Base-by-base conservation (phyloP, 2,888 invertebrate genomes). In the Theretra japonica region DNA sequence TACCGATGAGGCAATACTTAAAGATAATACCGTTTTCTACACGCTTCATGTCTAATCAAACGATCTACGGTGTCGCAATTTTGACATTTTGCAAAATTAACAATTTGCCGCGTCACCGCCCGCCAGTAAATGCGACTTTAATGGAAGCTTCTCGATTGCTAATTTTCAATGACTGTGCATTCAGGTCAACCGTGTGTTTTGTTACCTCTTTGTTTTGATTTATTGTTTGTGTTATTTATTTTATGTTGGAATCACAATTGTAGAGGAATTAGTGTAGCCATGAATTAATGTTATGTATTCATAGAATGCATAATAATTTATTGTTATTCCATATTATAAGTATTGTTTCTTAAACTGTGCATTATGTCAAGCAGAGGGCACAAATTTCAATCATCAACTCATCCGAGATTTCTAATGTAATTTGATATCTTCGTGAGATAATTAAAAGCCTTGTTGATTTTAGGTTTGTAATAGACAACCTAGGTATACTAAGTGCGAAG, bases 71-170 rank as follows among this genome's bases (percentile, higher is more conserved):
- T 65, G 41, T 65, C 21, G 62, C 41, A 65, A 65, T 65, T 23
- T 6, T 65, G 65, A 65, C 65, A 65, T 48, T 65, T 65, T 65
- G 41, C 23, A 65, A 62, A 62, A 65, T 65, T 41, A 65, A 65
- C 65, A 65, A 65, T 65, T 65, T 65, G 65, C 62, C 65, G 65
- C 41, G 65, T 65, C 65, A 48, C 41, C 28, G n/a, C 59, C 59
- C 21, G 41, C 65, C 0, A n/a, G 53, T 53, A 48, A 65, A 65
- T 65, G 48, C 23, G 41, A 65, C 2, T 65, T 48, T 48, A 65
- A 65, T 65, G 48, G 62, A 62, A 41, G 15, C 41, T 65, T 41
- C 65, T 65, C 65, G 23, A 48, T 65, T 65, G 23, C 23, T 48
- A 65, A 65, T 65, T 65, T 65, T 65, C 48, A 65, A 65, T 65